These are phyloP conservation scores for Felis chaus DNA, from an alignment of 2,113 vertebrate genomes.

Conservation along the genomic window DNA sequence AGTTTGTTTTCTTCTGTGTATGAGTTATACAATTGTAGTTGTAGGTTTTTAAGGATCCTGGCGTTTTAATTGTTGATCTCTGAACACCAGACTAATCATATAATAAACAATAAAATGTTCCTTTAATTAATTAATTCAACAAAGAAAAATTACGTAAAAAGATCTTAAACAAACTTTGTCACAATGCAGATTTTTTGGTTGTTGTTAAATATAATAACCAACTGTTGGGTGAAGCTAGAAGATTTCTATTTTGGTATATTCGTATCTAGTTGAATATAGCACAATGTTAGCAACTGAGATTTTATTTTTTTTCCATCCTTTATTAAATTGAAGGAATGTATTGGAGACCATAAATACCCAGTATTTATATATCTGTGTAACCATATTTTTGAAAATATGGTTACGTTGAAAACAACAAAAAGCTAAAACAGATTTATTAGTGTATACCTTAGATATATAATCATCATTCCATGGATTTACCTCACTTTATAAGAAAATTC, in stretches of 20 bases:
- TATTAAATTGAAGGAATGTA: neutral
- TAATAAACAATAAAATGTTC: slow-evolving; percentile 5
- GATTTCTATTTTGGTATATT: neutral
- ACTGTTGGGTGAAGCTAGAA: neutral
- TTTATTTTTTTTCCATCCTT: neutral
- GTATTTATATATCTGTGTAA: neutral
- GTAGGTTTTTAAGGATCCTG: neutral
- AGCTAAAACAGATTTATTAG: neutral
- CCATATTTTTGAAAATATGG: neutral
- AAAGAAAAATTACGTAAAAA: slow-evolving; percentile 8
- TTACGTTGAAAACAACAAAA: neutral
- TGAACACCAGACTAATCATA: neutral
- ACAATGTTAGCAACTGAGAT: neutral
- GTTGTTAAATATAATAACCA: neutral
- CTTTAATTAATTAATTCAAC: slow-evolving; percentile 14
- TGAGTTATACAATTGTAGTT: neutral
- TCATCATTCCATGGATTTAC: neutral
- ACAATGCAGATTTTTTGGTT: neutral
- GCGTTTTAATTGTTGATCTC: neutral
- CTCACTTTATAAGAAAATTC: neutral
- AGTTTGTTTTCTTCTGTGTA: neutral
- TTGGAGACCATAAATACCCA: neutral
- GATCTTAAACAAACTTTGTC: neutral
- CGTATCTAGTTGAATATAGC: neutral
- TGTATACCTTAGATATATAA: neutral